Base-by-base conservation (phyloP, 1,140 invertebrate genomes). In the Elymnias hypermnestra region DNA sequence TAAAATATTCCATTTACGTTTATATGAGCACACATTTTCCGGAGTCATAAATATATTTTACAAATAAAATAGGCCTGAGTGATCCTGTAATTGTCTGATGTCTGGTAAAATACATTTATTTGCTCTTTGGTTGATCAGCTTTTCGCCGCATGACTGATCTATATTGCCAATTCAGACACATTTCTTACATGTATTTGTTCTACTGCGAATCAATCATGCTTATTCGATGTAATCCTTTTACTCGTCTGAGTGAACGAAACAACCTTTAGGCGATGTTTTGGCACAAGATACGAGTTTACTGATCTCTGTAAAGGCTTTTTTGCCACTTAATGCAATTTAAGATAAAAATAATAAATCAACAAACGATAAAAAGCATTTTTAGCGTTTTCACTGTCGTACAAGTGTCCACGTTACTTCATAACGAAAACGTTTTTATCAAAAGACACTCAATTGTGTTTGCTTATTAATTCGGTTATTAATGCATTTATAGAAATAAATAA, bases 171-270 rank as follows among this genome's bases (percentile, higher is more conserved):
- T 50, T 40, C 17, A 44, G 8, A 39, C 36, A 44, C 36, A 43
- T 51, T 47, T 41, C 40, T 41, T 45, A 40, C 28, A 45, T 52
- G 18, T 51, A 51, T 50, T 57, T 57, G 35, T 57, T 48, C 40
- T 48, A 26, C 33, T 44, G 40, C 39, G 37, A 48, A 52, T 49
- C 44, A 53, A 48, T 56, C 53, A 56, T 33, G 41, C 43, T 36
- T 43, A 49, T 35, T 41, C 21, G 5, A 43, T 39, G 23, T 42
- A 57, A 57, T 57, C 50, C 40, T 28, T 53, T 57, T 53, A 41
- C 41, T 12, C 41, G 41, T 21, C 14, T 46, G 48, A 51, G 18
- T 45, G 31, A 40, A 35, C 29, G 35, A 18, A 10, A 18, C 17
- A 13, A 31, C 13, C 5, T 31, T 31, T 15, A 31, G 28, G 28